phyloP scores from a whole-genome alignment of 2,888 invertebrate genomes.

The Parnassius apollo region DNA sequence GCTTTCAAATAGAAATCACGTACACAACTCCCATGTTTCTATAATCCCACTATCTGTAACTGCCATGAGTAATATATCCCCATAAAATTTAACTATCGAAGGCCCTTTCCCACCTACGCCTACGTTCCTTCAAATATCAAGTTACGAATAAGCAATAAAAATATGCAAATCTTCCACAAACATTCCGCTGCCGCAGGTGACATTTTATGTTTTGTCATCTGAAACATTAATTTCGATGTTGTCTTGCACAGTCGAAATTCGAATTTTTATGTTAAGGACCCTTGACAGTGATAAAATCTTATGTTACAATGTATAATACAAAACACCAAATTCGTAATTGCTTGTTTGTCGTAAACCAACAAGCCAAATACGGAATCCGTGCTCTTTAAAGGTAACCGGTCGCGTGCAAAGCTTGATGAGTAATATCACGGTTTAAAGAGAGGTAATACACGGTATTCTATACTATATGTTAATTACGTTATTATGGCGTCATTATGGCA shows the following conservation, averaged over 20 bases:
- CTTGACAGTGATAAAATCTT: conserved; percentile 23
- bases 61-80: conserved; percentile 19
- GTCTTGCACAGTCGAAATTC: conserved; percentile 10
- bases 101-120: conserved; percentile 20
- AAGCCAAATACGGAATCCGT: too few relatives aligned
- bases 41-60: conserved; percentile 26
- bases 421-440: too few relatives aligned
- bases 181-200: conserved; percentile 25
- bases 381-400: too few relatives aligned
- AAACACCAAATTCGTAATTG: conserved; percentile 11
- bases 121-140: conserved; percentile 27
- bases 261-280: conserved; percentile 24
- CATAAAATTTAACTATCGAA: conserved; percentile 25
- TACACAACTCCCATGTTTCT: conserved; percentile 24
- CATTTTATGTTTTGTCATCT: conserved; percentile 26
- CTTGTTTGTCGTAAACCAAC: background rate
- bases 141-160: conserved; percentile 30
- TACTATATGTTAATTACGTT: too few relatives aligned
- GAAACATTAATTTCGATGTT: conserved; percentile 23
- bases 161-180: conserved; percentile 30
- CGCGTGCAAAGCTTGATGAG: too few relatives aligned
- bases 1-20: conserved; percentile 23
- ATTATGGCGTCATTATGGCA: too few relatives aligned
- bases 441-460: background rate
- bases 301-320: conserved; percentile 21